Evolutionary conservation across 2,113 vertebrate species (phyloP).

Genomic region (Myodes glareolus): DNA sequence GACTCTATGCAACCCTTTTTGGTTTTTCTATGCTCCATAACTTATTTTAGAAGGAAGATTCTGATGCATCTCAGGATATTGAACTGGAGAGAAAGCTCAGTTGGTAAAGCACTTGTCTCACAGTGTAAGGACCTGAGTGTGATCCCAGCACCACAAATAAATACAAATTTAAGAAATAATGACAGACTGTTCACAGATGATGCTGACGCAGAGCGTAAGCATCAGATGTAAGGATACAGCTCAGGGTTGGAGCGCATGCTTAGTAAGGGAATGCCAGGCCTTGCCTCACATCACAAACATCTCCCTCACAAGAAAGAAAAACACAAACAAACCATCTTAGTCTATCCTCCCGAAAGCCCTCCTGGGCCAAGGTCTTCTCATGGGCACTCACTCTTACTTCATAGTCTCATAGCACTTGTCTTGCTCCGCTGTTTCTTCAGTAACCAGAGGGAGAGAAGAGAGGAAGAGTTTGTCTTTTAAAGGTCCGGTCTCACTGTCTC

Average conservation of each 20-base stretch:
- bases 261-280: not conserved
- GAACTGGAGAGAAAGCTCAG: not conserved
- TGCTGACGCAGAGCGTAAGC: not conserved
- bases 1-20: constrained; percentile 66
- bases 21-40: constrained; percentile 77
- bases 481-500: not conserved
- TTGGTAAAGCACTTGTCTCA: not conserved
- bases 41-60: constrained; percentile 81
- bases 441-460: not conserved
- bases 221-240: not conserved
- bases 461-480: not conserved
- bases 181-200: not conserved
- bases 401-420: not conserved
- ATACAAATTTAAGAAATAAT: too few species aligned
- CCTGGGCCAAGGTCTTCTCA: rapidly evolving
- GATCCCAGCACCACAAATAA: not conserved
- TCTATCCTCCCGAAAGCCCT: not conserved
- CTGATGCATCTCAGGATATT: constrained; percentile 72
- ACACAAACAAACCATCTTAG: not conserved
- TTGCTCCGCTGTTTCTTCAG: not conserved
- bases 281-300: not conserved
- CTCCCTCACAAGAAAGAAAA: not conserved
- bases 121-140: not conserved
- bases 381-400: not conserved
- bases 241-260: not conserved